These are phyloP conservation scores for Phrynocephalus vlangalii DNA, from an alignment of 2,797 vertebrate species.

Conservation along the genomic window DNA sequence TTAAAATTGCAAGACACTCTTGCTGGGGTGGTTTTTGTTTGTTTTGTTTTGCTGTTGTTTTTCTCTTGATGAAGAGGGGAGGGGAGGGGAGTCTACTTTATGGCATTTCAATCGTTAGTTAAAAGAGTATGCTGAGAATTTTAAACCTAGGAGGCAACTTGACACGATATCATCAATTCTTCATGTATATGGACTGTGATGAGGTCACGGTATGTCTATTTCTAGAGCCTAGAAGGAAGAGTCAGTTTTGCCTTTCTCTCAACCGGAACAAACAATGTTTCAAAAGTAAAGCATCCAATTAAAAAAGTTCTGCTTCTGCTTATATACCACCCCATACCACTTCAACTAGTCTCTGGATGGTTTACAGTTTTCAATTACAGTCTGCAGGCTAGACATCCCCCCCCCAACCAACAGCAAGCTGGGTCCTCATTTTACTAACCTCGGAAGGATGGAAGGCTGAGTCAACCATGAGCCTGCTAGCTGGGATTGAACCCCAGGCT, in stretches of 20 bases:
- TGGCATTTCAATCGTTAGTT: not conserved
- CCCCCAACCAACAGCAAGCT: too few relatives aligned
- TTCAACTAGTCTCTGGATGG: too few relatives aligned
- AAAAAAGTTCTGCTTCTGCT: too few relatives aligned
- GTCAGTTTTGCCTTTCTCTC: not conserved
- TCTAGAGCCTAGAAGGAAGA: not conserved
- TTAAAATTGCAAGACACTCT: slow-evolving; percentile 22
- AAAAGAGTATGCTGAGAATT: not conserved
- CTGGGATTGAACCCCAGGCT: too few relatives aligned
- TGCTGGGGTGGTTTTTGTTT: not conserved
- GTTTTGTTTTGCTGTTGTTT: too few relatives aligned
- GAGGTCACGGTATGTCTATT: not conserved
- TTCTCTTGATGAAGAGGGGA: not conserved
- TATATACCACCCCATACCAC: too few relatives aligned
- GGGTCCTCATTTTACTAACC: too few relatives aligned
- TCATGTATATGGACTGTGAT: not conserved
- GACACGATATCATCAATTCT: not conserved
- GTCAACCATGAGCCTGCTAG: too few relatives aligned
- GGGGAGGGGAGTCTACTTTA: not conserved
- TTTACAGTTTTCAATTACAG: too few relatives aligned
- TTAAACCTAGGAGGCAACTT: not conserved
- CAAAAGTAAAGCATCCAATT: not conserved
- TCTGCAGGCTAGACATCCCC: too few relatives aligned
- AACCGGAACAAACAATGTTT: not conserved
- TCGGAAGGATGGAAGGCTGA: too few relatives aligned